phyloP scores from a whole-genome alignment of 2,113 vertebrate genomes.

The Panthera leo region DNA sequence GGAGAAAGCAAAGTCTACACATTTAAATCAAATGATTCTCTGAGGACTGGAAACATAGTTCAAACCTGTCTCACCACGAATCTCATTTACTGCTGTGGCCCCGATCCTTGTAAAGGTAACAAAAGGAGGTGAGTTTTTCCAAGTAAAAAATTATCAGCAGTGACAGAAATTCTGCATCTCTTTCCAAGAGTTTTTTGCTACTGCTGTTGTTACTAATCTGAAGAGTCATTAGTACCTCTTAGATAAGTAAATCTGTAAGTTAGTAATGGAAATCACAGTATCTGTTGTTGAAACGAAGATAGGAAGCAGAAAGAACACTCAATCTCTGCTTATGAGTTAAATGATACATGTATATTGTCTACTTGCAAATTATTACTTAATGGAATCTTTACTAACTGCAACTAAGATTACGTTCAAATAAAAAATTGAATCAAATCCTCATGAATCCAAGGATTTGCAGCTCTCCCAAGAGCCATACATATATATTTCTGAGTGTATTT shows the following conservation, averaged over 20 bases:
- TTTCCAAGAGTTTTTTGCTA: background rate
- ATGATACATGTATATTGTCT: background rate
- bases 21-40: background rate
- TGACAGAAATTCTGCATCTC: slow-evolving; percentile 16
- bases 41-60: background rate
- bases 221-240: background rate
- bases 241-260: background rate
- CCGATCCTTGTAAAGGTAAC: background rate
- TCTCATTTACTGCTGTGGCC: background rate
- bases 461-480: background rate
- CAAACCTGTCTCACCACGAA: background rate
- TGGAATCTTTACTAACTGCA: background rate
- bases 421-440: slow-evolving; percentile 9
- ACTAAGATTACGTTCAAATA: background rate
- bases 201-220: background rate
- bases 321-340: background rate
- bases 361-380: slow-evolving; percentile 6
- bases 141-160: background rate
- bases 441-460: background rate
- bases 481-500: background rate
- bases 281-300: background rate
- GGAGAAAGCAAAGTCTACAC: background rate
- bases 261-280: background rate
- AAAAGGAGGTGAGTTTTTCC: background rate
- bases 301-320: background rate